These are phyloP conservation scores for Sebastes fasciatus DNA, from an alignment of 2,113 vertebrate genomes.

Conservation along the genomic window DNA sequence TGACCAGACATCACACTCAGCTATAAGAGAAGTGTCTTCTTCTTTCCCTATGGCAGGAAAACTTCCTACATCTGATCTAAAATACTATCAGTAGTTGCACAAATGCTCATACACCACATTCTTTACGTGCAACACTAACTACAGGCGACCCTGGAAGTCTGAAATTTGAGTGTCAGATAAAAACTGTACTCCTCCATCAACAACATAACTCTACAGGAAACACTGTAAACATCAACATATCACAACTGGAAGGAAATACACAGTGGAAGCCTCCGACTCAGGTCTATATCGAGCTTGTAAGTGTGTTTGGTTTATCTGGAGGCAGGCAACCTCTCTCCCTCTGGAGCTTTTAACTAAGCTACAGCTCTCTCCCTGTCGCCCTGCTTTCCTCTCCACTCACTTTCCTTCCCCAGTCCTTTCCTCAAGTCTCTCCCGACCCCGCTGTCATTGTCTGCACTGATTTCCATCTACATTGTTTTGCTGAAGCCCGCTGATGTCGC, in stretches of 20 bases:
- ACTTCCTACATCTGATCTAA: not conserved
- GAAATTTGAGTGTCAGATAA: not conserved
- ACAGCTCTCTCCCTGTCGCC: constrained; percentile 11
- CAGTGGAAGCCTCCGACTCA: constrained; percentile 25
- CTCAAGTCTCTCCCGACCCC: constrained; percentile 39
- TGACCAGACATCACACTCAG: not conserved
- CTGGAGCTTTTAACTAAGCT: constrained; percentile 13
- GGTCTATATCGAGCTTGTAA: constrained; percentile 40
- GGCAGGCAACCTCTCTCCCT: constrained; percentile 53
- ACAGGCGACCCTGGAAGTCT: constrained; percentile 2
- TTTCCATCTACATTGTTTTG: constrained; percentile 67
- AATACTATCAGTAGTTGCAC: not conserved
- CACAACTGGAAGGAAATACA: constrained; percentile 48
- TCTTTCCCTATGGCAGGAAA: not conserved
- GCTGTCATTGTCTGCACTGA: constrained; percentile 56
- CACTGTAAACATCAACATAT: constrained; percentile 25
- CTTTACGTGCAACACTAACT: not conserved
- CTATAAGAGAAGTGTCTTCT: not conserved
- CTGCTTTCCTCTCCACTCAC: constrained; percentile 37
- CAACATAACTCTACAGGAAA: constrained; percentile 48
- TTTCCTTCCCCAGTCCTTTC: constrained; percentile 26
- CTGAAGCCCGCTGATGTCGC: constrained; percentile 45
- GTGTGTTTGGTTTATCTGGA: constrained; percentile 55
- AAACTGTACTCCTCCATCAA: not conserved
- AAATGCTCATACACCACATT: not conserved